A percentile compares a stretch with the other conserved stretches of the same genome.
Conservation (phyloP, 2,888 invertebrate species). For the Lordiphosa fenestrarum region DNA sequence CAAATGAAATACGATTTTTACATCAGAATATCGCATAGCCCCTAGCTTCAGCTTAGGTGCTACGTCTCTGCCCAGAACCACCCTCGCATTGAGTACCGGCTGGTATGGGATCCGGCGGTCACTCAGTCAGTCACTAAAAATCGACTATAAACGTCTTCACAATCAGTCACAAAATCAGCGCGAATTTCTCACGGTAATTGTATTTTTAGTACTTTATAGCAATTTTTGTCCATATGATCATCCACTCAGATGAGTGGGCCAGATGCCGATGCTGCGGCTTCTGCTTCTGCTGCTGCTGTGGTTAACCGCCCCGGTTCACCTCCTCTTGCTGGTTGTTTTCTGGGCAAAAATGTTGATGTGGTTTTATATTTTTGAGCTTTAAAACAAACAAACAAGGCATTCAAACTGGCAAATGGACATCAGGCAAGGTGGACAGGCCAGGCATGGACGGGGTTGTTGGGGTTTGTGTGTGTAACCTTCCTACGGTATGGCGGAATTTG, state of each 20-base stretch:
- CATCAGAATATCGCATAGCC: background rate
- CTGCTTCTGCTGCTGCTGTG: constrained; percentile 16
- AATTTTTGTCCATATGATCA: constrained; percentile 73
- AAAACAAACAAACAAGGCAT: constrained; percentile 68
- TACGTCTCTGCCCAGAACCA: constrained; percentile 8
- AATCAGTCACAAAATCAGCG: constrained; percentile 76
- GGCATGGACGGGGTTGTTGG: constrained; percentile 16
- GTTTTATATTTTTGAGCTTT: constrained; percentile 64
- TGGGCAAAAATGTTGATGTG: constrained; percentile 68
- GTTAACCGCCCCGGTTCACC: constrained; percentile 14
- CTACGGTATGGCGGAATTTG: constrained; percentile 29
- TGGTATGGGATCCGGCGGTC: constrained; percentile 24
- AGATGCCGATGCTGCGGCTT: constrained; percentile 29
- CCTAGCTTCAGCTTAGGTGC: background rate
- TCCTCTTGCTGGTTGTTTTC: constrained; percentile 52
- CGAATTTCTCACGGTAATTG: constrained; percentile 74
- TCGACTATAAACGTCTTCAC: constrained; percentile 74
- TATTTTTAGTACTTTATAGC: constrained; percentile 79
- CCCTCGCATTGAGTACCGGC: constrained; percentile 5
- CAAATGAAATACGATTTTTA: background rate
- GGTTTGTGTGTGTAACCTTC: constrained; percentile 55
- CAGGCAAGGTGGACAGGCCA: constrained; percentile 51
- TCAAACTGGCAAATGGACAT: constrained; percentile 70
- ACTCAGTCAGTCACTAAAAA: constrained; percentile 68
- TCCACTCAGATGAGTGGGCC: constrained; percentile 14